Base-by-base conservation (phyloP, 2,113 vertebrate genomes). In the Aphyosemion australe region DNA sequence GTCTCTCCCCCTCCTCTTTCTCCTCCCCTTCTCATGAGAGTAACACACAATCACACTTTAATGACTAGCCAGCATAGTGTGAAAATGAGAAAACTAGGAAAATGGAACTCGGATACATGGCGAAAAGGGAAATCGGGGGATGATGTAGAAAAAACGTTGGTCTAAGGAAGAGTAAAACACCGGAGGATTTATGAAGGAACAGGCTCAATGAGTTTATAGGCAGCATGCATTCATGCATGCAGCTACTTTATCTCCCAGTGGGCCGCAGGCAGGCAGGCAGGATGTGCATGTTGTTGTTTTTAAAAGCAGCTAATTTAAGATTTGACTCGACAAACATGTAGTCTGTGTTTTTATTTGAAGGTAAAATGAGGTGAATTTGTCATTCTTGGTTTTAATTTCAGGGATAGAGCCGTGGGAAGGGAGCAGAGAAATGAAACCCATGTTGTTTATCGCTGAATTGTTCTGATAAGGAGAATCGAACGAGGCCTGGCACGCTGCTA, bases 401-500 rank as follows among this genome's bases (percentile, higher is more conserved):
- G 60, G 52, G 21, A 65, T 15, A 21, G 61, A 53, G 48, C 21
- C 54, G 19, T 19, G 31, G 46, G 48, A 57, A 50, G 46, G 47
- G 62, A 65, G 54, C 54, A 43, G 63, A 50, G 43, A 45, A 13
- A 58, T 68, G 41, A 65, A 56, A 54, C 39, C 63, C 64, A n/a
- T 73, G 72, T 63, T 78, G 75, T 79, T 80, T 62, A 67, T 77
- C 70, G 47, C 19, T 2, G 52, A 63, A 78, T 69, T 69, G 65
- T 66, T 69, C 65, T 53, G 42, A 59, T 86, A 86, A 88, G 76
- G 73, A 82, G 64, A 80, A 76, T 74, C 9, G 64, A 86, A 76
- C 61, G 58, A 61, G 55, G 60, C 43, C 74, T 69, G 76, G 76
- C 62, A 72, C 51, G n/a, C 61, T 75, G 69, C 48, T 76, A 65